These are phyloP conservation scores for Labeo rohita DNA, from an alignment of 2,113 vertebrate species.

Conservation along the genomic window DNA sequence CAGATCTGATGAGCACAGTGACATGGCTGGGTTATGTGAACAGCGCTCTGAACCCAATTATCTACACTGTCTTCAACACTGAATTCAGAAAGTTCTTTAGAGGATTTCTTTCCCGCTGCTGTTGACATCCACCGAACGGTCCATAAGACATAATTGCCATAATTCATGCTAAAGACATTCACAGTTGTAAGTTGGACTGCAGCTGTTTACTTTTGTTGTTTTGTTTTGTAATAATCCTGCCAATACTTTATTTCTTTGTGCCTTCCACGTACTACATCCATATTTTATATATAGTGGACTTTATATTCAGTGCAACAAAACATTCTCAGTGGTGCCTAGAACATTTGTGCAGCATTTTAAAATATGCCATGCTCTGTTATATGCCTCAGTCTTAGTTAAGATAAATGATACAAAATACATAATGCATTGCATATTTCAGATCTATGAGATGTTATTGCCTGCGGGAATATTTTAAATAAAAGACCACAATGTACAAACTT, in stretches of 20 bases:
- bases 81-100: slow-evolving; percentile 92
- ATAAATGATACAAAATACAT: not conserved
- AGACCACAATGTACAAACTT: not conserved
- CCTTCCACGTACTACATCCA: slow-evolving; percentile 63
- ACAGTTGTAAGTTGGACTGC: slow-evolving; percentile 1
- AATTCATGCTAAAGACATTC: slow-evolving; percentile 37
- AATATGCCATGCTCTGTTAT: not conserved
- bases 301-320: slow-evolving; percentile 62
- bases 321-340: slow-evolving; percentile 21
- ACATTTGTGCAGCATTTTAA: not conserved
- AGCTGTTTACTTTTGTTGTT: slow-evolving; percentile 29
- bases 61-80: slow-evolving; percentile 91
- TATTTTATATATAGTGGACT: slow-evolving; percentile 66
- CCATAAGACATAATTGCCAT: not conserved
- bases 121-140: slow-evolving; percentile 52
- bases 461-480: not conserved
- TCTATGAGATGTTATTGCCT: not conserved
- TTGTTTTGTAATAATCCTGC: slow-evolving; percentile 32
- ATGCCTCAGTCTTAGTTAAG: not conserved
- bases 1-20: slow-evolving; percentile 86
- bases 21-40: slow-evolving; percentile 97
- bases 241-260: slow-evolving; percentile 55
- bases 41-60: slow-evolving; percentile 93
- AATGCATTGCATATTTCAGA: slow-evolving; percentile 11
- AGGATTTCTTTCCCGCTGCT: slow-evolving; percentile 80